Percentiles rank a stretch among this genome's conserved stretches.
These are phyloP conservation scores for Hipposideros larvatus DNA, from an alignment of 2,797 vertebrate species.

Conservation along the genomic window DNA sequence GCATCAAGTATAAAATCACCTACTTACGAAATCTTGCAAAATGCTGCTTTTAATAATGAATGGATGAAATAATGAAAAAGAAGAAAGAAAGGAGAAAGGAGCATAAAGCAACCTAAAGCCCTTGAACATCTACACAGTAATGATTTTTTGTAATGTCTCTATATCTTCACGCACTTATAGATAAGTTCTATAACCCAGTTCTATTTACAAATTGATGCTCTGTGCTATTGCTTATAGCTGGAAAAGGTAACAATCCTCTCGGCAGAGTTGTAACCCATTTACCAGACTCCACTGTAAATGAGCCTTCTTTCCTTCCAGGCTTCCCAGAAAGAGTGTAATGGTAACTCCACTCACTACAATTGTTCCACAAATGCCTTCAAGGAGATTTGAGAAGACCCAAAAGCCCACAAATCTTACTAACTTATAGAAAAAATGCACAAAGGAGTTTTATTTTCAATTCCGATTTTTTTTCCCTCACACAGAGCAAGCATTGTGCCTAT, in stretches of 20 bases:
- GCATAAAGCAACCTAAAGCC: neutral
- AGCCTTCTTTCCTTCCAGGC: conserved; percentile 59
- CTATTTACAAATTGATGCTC: neutral
- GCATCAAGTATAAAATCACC: neutral
- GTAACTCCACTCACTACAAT: conserved; percentile 61
- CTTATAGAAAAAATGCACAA: conserved; percentile 54
- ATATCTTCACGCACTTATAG: neutral
- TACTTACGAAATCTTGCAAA: neutral
- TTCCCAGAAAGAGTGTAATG: conserved; percentile 66
- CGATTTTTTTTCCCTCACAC: conserved; percentile 62
- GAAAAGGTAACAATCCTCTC: conserved; percentile 47
- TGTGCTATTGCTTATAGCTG: neutral
- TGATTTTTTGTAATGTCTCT: neutral
- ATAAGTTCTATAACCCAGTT: conserved; percentile 25
- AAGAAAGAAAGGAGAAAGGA: neutral
- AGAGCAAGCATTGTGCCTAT: conserved; percentile 72
- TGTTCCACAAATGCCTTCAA: conserved; percentile 66
- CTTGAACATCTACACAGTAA: neutral
- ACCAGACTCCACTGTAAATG: conserved; percentile 52
- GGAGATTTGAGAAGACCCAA: conserved; percentile 76
- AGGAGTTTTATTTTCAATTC: conserved; percentile 81
- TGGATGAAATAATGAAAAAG: neutral
- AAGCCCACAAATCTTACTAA: conserved; percentile 71
- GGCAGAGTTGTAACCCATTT: conserved; percentile 62
- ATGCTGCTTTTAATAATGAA: neutral